Evolutionary conservation across 2,797 vertebrate genomes (phyloP).

Genomic region (Tapirus indicus): DNA sequence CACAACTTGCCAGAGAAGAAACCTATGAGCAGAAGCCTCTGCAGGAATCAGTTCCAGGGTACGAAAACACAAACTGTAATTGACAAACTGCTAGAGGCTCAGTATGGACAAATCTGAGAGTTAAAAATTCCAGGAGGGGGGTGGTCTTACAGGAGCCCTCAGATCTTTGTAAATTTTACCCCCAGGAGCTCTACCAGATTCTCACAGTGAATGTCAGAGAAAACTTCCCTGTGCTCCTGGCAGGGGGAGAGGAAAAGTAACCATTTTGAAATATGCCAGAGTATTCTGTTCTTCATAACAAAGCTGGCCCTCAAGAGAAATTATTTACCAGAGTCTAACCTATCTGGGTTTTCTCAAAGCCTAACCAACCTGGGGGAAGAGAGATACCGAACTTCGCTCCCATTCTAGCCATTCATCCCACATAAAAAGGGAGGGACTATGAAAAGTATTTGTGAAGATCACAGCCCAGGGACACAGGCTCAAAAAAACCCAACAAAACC

Average conservation of each 20-base stretch:
- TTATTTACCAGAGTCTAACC: background rate
- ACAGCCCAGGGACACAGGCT: too few species aligned
- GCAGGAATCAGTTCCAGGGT: background rate
- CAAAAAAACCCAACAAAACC: background rate
- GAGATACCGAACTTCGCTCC: background rate
- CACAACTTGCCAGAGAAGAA: background rate
- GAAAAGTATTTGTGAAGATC: background rate
- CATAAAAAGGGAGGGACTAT: background rate
- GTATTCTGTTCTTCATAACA: background rate
- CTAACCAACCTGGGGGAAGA: background rate
- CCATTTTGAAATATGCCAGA: background rate
- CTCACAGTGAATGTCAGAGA: background rate
- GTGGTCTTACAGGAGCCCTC: too few species aligned
- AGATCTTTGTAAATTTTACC: background rate
- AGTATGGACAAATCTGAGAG: background rate
- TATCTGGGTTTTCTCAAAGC: background rate
- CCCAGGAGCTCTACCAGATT: background rate
- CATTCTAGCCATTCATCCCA: background rate
- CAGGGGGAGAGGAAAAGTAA: background rate
- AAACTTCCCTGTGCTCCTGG: background rate
- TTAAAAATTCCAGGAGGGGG: background rate
- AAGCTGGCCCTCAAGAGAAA: background rate
- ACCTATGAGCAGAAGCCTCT: too few species aligned
- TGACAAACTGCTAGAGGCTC: background rate
- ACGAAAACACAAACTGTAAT: background rate